phyloP scores from a whole-genome alignment of 2,888 invertebrate genomes.

The Celastrina argiolus region DNA sequence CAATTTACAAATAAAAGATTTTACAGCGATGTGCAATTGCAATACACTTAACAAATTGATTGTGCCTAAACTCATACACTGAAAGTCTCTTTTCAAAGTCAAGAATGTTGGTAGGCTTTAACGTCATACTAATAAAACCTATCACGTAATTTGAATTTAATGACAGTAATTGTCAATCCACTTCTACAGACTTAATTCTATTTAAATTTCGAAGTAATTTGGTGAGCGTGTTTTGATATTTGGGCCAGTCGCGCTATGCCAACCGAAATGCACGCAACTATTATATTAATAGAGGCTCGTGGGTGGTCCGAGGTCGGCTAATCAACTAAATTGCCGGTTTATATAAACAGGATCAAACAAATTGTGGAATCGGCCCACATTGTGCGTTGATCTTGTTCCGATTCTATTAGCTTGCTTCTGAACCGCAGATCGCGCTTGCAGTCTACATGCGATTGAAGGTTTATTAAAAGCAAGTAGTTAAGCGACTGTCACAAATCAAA shows the following conservation, averaged over 20 bases:
- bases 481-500: not conserved
- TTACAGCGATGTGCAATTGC: too few species aligned
- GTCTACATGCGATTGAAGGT: slow-evolving; percentile 28
- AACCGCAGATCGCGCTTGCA: too few species aligned
- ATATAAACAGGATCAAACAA: slow-evolving; percentile 73
- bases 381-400: slow-evolving; percentile 39
- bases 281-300: slow-evolving; percentile 70
- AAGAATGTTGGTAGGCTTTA: not conserved
- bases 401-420: not conserved
- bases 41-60: not conserved
- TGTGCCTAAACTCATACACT: not conserved
- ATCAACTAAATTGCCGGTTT: slow-evolving; percentile 75
- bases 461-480: not conserved
- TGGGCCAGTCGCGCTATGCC: slow-evolving; percentile 25
- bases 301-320: slow-evolving; percentile 67
- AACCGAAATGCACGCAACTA: slow-evolving; percentile 53
- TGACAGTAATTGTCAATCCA: not conserved
- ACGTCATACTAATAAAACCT: not conserved
- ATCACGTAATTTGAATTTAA: not conserved
- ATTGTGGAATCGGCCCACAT: slow-evolving; percentile 56
- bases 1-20: too few species aligned
- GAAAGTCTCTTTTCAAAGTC: not conserved
- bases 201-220: not conserved
- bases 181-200: slow-evolving; percentile 2
- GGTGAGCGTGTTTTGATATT: slow-evolving; percentile 24